Evolutionary conservation across 1,140 invertebrate genomes (phyloP), one percentile per base, ranked within the genome.

Genomic region (Ceratitis capitata): DNA sequence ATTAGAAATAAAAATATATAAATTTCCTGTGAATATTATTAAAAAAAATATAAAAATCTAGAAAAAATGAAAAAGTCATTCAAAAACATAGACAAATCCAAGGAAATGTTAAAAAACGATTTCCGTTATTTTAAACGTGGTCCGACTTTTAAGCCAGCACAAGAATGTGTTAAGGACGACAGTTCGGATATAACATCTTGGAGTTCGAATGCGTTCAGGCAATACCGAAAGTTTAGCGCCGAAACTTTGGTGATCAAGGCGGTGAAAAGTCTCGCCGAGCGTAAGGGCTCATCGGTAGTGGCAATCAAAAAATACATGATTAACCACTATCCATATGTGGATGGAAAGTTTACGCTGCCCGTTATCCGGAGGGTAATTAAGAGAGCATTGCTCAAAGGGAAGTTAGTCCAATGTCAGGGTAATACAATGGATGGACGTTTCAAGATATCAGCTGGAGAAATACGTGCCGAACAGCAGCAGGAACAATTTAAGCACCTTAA

Each of bases 321-420:
- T 16, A 86, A 64, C 39, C 82, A 86, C 56, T 58, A 84, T 45
- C 82, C 85, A 29, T 47, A 49, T 26, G 49, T 84, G 45, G 85
- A 86, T 69, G 82, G 64, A 19, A 83, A 84, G 69, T 78, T 78
- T 78, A 78, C 69, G 7, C 39, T 78, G 14, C 12, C 69, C 12
- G 69, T 78, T 26, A 78, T 78, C 39, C n/a, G 39, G 12, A 78
- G 32, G 19, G 32, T 78, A 10, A 45, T 78, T 23, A 42, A 32
- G 39, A 78, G 23, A 45, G 19, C 69, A 12, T 45, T 78, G 32
- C 6, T 23, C 10, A 78, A 78, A 45, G 69, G 69, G 32, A 78
- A 78, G 45, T 7, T 78, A 23, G 69, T 78, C 7, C 69, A 78
- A 23, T 78, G 39, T 10, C 69, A 45, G 69, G 69, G 69, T 1